These are phyloP conservation scores for Andrena haemorrhoa DNA, from an alignment of 2,888 invertebrate genomes.

Conservation along the genomic window DNA sequence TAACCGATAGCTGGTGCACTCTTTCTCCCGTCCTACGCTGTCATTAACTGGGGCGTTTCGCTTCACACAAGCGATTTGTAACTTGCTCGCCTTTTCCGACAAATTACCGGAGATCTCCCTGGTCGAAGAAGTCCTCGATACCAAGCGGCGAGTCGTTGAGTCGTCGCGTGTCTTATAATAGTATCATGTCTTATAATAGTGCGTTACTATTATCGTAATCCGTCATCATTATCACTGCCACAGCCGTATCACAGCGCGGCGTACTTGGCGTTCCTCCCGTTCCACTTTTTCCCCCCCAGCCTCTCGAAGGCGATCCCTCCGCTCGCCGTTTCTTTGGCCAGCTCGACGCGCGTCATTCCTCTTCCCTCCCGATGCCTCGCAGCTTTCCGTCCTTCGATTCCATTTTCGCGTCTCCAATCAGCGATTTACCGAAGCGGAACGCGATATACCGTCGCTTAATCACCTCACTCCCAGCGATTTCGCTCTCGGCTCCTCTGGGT, in stretches of 20 bases:
- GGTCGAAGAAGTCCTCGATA: no score
- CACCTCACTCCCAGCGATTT: conserved; percentile 47
- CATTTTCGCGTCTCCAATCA: conserved; percentile 57
- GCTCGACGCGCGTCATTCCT: conserved; percentile 3
- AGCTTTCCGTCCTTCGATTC: conserved; percentile 44
- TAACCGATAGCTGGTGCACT: background rate
- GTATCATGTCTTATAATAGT: no score
- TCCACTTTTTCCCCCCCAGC: background rate
- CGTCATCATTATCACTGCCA: conserved; percentile 7
- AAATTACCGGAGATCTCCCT: no score
- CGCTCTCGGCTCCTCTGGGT: conserved; percentile 23
- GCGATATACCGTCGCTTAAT: conserved; percentile 63
- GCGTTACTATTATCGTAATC: conserved; percentile 11
- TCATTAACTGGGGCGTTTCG: background rate
- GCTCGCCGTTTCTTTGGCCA: conserved; percentile 6
- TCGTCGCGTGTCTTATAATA: conserved; percentile 7
- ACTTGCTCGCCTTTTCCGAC: no score
- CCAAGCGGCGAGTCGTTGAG: background rate
- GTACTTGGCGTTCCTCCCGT: conserved; percentile 25
- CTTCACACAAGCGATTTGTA: no score
- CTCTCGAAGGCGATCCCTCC: conserved; percentile 19
- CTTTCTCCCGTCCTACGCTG: background rate
- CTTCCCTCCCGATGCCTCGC: background rate
- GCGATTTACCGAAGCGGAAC: conserved; percentile 59
- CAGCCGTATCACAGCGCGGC: conserved; percentile 12